phyloP scores from a whole-genome alignment of 2,888 invertebrate genomes.

The Gymnocheta viridis region DNA sequence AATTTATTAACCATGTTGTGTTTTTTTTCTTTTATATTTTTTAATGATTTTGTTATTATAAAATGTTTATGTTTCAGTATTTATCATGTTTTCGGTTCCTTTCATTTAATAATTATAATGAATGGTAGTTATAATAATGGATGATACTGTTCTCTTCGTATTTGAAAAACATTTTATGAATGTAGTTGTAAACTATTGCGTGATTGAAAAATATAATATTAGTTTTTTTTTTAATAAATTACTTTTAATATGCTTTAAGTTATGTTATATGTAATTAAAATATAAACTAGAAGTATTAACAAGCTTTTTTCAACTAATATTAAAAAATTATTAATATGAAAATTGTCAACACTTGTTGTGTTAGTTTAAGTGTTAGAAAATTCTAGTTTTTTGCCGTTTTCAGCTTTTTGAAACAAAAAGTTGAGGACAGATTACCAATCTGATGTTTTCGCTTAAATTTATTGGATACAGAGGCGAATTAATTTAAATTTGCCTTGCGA shows the following conservation, averaged over 20 bases:
- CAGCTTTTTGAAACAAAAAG: not conserved
- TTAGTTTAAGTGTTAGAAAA: not conserved
- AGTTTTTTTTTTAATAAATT: conserved; percentile 42
- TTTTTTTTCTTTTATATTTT: conserved; percentile 23
- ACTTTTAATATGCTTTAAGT: conserved; percentile 15
- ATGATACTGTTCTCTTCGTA: conserved; percentile 66
- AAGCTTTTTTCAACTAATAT: conserved; percentile 19
- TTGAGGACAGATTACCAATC: not conserved
- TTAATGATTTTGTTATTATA: conserved; percentile 18
- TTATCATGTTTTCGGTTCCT: conserved; percentile 29
- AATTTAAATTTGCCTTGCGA: not conserved
- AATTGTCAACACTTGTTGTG: not conserved
- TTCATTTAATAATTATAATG: conserved; percentile 50
- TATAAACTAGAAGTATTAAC: conserved; percentile 37
- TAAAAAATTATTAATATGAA: conserved; percentile 25
- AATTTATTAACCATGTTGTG: conserved; percentile 67
- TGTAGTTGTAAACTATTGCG: conserved; percentile 22
- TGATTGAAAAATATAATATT: conserved; percentile 34
- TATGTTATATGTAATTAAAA: conserved; percentile 16
- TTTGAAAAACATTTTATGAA: conserved; percentile 32
- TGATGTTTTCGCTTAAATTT: not conserved
- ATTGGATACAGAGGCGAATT: not conserved
- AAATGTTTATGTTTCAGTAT: conserved; percentile 36
- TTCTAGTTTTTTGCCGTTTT: not conserved
- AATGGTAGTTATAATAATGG: conserved; percentile 59